phyloP scores from a whole-genome alignment of 2,113 vertebrate species.

The Spea multiplicata region DNA sequence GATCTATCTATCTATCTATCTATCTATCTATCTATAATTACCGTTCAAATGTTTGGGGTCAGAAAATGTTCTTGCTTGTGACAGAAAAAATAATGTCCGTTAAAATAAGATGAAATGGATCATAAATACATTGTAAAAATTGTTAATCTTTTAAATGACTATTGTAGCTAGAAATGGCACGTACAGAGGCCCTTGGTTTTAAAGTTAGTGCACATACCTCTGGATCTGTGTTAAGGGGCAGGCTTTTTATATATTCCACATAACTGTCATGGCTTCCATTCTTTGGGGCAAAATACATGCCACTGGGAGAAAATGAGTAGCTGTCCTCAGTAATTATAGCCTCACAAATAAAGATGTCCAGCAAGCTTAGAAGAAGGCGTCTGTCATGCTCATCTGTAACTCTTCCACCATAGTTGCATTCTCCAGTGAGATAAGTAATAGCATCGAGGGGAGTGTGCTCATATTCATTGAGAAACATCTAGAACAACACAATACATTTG shows the following conservation, averaged over 20 bases:
- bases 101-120: too few relatives aligned
- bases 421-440: slow-evolving; percentile 49
- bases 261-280: slow-evolving; percentile 51
- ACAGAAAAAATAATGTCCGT: too few relatives aligned
- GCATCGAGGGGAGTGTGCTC: slow-evolving; percentile 52
- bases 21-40: too few relatives aligned
- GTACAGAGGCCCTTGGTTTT: background rate
- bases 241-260: slow-evolving; percentile 55
- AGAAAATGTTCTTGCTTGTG: too few relatives aligned
- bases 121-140: too few relatives aligned
- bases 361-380: slow-evolving; percentile 52
- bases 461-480: slow-evolving; percentile 51
- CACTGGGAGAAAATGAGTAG: slow-evolving; percentile 54
- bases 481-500: slow-evolving; percentile 5
- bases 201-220: slow-evolving; percentile 53
- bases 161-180: too few relatives aligned
- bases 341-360: slow-evolving; percentile 51
- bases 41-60: too few relatives aligned
- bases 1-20: too few relatives aligned
- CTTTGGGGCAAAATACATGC: slow-evolving; percentile 52
- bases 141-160: too few relatives aligned
- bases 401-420: slow-evolving; percentile 49
- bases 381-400: slow-evolving; percentile 53
- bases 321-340: slow-evolving; percentile 51
- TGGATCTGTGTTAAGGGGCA: slow-evolving; percentile 55